These are phyloP conservation scores for Euthynnus affinis DNA, from an alignment of 2,797 vertebrate genomes.

Conservation along the genomic window DNA sequence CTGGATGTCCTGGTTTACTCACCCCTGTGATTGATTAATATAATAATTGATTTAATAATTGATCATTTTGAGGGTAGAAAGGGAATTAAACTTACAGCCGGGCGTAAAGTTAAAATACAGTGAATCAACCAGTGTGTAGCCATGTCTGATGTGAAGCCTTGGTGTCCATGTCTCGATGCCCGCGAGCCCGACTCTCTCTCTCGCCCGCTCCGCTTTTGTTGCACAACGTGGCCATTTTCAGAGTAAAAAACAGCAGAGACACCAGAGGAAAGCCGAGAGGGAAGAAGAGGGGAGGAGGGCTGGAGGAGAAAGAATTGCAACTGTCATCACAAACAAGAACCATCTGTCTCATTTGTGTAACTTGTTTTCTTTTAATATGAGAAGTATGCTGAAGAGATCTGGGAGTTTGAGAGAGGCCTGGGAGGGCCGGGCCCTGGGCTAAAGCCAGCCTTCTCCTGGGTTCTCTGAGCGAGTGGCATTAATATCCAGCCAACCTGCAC, in stretches of 20 bases:
- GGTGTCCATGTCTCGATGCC: constrained; percentile 14
- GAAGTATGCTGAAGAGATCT: constrained; percentile 89
- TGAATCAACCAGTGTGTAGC: neutral
- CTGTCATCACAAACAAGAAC: constrained; percentile 91
- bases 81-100: neutral
- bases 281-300: constrained; percentile 49
- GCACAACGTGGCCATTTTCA: constrained; percentile 63
- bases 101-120: neutral
- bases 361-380: constrained; percentile 93
- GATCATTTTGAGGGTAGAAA: neutral
- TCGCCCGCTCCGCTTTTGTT: constrained; percentile 43
- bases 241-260: constrained; percentile 46
- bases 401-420: constrained; percentile 84
- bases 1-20: neutral
- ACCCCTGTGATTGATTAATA: neutral
- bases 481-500: constrained; percentile 72
- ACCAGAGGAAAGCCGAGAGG: constrained; percentile 54
- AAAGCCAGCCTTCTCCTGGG: constrained; percentile 75
- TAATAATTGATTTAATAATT: no score
- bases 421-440: constrained; percentile 77
- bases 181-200: constrained; percentile 19
- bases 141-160: neutral
- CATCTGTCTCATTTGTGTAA: constrained; percentile 91
- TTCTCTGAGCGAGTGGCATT: constrained; percentile 78
- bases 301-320: constrained; percentile 78